Conservation (phyloP, 2,797 vertebrate species). For the Sebastes diaconus region DNA sequence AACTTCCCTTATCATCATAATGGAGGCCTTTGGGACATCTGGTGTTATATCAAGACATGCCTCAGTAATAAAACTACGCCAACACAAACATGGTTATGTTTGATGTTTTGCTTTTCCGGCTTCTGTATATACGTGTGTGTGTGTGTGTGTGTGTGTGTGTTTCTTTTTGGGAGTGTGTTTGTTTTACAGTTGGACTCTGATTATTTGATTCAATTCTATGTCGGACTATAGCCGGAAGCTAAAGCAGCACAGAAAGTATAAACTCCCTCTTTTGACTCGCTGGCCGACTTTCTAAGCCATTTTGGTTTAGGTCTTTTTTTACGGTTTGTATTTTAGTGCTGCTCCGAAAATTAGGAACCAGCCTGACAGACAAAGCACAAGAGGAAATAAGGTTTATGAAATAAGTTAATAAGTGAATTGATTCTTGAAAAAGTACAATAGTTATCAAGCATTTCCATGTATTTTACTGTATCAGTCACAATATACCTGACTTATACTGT, state of each 20-base stretch:
- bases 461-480: background rate
- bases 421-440: background rate
- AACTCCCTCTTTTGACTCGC: slow-evolving; percentile 30
- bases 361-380: background rate
- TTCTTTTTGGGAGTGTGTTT: slow-evolving; percentile 46
- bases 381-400: background rate
- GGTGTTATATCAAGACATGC: slow-evolving; percentile 47
- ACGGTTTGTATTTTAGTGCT: background rate
- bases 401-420: background rate
- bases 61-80: slow-evolving; percentile 37
- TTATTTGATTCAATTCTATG: slow-evolving; percentile 45
- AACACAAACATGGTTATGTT: slow-evolving; percentile 58
- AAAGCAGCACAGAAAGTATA: slow-evolving; percentile 18
- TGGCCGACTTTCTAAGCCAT: slow-evolving; percentile 38
- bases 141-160: background rate
- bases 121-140: background rate
- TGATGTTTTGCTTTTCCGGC: slow-evolving; percentile 51
- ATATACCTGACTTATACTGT: background rate
- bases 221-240: slow-evolving; percentile 38
- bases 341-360: background rate
- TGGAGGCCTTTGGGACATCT: slow-evolving; percentile 41
- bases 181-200: slow-evolving; percentile 51
- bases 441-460: background rate
- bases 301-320: background rate
- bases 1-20: slow-evolving; percentile 53